Evolutionary conservation across 2,113 vertebrate genomes (phyloP), one percentile per base, ranked within the genome.

Genomic region (Cromileptes altivelis): DNA sequence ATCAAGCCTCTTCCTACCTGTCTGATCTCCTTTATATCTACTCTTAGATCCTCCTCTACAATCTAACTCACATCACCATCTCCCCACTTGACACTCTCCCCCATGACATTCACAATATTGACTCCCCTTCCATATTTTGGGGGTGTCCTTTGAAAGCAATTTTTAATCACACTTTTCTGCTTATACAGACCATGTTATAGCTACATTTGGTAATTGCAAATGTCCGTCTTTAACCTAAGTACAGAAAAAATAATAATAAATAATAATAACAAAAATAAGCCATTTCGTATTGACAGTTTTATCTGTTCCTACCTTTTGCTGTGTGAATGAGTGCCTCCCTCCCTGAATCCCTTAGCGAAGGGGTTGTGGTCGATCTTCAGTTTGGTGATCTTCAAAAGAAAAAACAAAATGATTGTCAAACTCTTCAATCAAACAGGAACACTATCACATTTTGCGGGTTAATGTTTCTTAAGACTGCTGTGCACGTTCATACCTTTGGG

Each of bases 281-380:
- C 0, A 27, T 68, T 49, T 47, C 42, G 10, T 30, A 21, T 30
- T n/a, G 12, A 63, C 2, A 21, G 1, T 23, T 71, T 4, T 4
- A 25, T 69, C 33, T 8, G 21, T 69, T 62, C 61, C 69, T 90
- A 96, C 96, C 96, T 96, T 85, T 94, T 95, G 4, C 91, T 92
- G 49, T 95, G 95, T 62, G 92, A 93, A 60, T 95, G 95, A 70
- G 93, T 96, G 19, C 96, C 95, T 9, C 96, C 96, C 37, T 96
- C 96, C 3, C 96, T 92, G 93, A 97, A 97, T 45, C 96, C 96
- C 93, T 96, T 97, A 21, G 96, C 96, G 61, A 97, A 97, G 0
- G 97, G 97, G 74, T 98, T 98, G 94, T 97, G 96, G 90, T 97
- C 96, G 52, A 98, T 98, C 92, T 98, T 98, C 76, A 98, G 85